Percentiles rank a stretch among this genome's conserved stretches.
phyloP scores from a whole-genome alignment of 2,797 vertebrate species.

The Dromococcyx pavoninus region DNA sequence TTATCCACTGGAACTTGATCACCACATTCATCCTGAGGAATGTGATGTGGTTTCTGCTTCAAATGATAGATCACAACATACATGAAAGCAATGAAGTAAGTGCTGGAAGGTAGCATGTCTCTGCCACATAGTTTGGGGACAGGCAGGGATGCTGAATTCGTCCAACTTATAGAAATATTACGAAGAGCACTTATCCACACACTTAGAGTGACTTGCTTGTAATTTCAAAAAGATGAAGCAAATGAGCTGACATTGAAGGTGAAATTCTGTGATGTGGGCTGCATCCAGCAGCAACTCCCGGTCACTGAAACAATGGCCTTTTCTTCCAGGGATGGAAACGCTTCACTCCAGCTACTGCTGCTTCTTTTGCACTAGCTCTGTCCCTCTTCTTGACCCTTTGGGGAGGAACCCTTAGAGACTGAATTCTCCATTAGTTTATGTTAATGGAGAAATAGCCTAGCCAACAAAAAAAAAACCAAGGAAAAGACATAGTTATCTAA shows the following conservation, averaged over 20 bases:
- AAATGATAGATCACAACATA: slow-evolving; percentile 93
- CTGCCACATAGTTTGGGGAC: background rate
- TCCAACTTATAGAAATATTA: background rate
- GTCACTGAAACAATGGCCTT: background rate
- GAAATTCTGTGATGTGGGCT: background rate
- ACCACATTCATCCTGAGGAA: slow-evolving; percentile 97
- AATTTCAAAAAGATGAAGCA: background rate
- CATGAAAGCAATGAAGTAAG: slow-evolving; percentile 94
- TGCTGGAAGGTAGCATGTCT: background rate
- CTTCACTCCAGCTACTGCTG: background rate
- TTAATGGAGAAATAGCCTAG: background rate
- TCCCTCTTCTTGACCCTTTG: background rate
- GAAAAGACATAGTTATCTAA: background rate
- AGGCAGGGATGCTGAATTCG: background rate
- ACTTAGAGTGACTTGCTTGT: background rate
- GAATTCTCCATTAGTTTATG: background rate
- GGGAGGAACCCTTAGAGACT: background rate
- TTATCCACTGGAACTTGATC: slow-evolving; percentile 98
- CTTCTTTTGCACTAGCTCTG: background rate
- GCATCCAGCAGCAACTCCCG: background rate
- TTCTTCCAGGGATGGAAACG: background rate
- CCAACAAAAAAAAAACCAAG: background rate
- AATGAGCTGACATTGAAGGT: background rate
- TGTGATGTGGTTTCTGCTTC: slow-evolving; percentile 94
- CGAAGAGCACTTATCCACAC: background rate